Evolutionary conservation across 1,140 invertebrate genomes (phyloP), one percentile per base, ranked within the genome.

Genomic region (Elymnias hypermnestra): DNA sequence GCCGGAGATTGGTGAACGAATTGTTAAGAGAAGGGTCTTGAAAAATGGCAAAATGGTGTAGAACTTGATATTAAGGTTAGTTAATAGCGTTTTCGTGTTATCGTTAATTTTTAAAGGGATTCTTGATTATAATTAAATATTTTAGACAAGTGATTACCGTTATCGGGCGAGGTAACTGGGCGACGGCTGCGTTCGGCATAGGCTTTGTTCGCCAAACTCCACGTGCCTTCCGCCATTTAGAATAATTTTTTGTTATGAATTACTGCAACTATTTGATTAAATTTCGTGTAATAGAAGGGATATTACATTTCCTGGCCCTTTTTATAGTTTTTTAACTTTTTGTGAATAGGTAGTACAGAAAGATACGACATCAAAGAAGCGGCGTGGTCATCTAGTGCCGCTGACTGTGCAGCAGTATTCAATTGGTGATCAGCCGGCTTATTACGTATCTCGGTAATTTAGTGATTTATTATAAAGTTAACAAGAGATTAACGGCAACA

Each of bases 191-290:
- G 66, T 64, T 72, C 68, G 67, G 68, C 65, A 59, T 52, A 67
- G 63, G 78, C 78, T 85, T 85, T 85, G 82, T 85, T 85, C 78
- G 57, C 51, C 53, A 61, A 73, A 70, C 72, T 82, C 82, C 82
- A 85, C 82, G 82, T 85, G 82, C 78, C 76, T 72, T 81, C 78
- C 78, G 76, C 82, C 78, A 84, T 84, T 84, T 76, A 69, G 53
- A 59, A 55, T 55, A 43, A n/a, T 44, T 56, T 54, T 57, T 64
- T 38, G 12, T 33, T 31, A 39, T 40, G 23, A 53, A 46, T 51
- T 36, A 36, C 17, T 9, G 17, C 33, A 19, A 12, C 5, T 21
- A 5, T n/a, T 19, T 5, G 9, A 0, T 3, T 5, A 18, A 36
- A 36, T 36, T 6, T 2, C 19, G 7, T 8, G 0, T 10, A 21